Conservation (phyloP, 2,888 invertebrate genomes). For the Erannis defoliaria region DNA sequence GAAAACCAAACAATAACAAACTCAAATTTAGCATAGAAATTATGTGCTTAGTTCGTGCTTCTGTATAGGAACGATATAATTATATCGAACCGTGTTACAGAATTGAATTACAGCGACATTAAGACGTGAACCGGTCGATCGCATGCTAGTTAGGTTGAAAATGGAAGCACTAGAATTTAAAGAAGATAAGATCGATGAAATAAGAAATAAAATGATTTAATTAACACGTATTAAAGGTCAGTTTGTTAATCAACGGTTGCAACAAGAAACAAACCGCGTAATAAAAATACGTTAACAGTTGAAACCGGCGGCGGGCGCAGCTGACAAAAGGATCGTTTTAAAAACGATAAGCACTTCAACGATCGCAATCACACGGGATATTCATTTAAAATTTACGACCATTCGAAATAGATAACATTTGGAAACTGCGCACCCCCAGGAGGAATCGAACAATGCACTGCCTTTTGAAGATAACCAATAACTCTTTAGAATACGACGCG, state of each 20-base stretch:
- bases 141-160: slow-evolving; percentile 23
- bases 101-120: slow-evolving; percentile 17
- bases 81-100: slow-evolving; percentile 16
- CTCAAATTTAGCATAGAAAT: slow-evolving; percentile 39
- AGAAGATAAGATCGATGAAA: slow-evolving; percentile 25
- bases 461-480: slow-evolving; percentile 65
- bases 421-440: slow-evolving; percentile 54
- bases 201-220: slow-evolving; percentile 38
- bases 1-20: slow-evolving; percentile 48
- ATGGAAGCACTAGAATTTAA: slow-evolving; percentile 32
- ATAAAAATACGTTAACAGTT: slow-evolving; percentile 33
- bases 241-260: slow-evolving; percentile 40
- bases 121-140: slow-evolving; percentile 13
- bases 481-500: slow-evolving; percentile 62
- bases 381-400: slow-evolving; percentile 71
- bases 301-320: slow-evolving; percentile 41
- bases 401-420: slow-evolving; percentile 61
- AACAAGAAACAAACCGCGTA: slow-evolving; percentile 24
- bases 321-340: slow-evolving; percentile 54
- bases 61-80: slow-evolving; percentile 30
- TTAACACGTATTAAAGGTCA: slow-evolving; percentile 45
- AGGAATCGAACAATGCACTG: slow-evolving; percentile 58
- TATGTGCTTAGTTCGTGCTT: slow-evolving; percentile 32
- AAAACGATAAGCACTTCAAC: slow-evolving; percentile 61
- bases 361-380: slow-evolving; percentile 65